Percentiles rank a stretch among this genome's conserved stretches.
Evolutionary conservation across 2,113 vertebrate genomes (phyloP).

Genomic region (Ictalurus furcatus): DNA sequence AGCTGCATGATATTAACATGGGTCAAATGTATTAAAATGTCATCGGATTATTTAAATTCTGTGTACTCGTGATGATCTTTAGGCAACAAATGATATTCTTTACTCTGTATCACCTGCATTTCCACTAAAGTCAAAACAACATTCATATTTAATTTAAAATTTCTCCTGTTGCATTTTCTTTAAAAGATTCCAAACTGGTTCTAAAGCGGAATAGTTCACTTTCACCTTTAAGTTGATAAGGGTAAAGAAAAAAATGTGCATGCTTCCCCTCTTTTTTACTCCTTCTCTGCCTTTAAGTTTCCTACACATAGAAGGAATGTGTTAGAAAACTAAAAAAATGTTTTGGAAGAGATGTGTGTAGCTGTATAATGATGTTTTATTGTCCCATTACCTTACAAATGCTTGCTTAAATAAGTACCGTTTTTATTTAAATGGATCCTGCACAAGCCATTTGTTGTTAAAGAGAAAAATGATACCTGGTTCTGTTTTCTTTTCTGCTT

Average conservation of each 20-base stretch:
- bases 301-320: background rate
- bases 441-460: background rate
- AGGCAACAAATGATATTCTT: background rate
- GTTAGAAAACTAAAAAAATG: background rate
- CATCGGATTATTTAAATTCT: background rate
- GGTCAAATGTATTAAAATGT: background rate
- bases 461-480: background rate
- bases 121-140: background rate
- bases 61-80: background rate
- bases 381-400: background rate
- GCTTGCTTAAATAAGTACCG: background rate
- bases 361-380: background rate
- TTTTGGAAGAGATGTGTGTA: background rate
- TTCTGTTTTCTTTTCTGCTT: constrained; percentile 15
- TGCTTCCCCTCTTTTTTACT: background rate
- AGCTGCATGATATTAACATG: background rate
- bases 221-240: background rate
- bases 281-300: background rate
- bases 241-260: background rate
- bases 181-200: background rate
- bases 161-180: background rate
- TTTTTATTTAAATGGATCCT: background rate
- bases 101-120: background rate
- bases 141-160: background rate
- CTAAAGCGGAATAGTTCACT: background rate